Conservation (phyloP, 2,113 vertebrate genomes). For the Gila orcuttii region DNA sequence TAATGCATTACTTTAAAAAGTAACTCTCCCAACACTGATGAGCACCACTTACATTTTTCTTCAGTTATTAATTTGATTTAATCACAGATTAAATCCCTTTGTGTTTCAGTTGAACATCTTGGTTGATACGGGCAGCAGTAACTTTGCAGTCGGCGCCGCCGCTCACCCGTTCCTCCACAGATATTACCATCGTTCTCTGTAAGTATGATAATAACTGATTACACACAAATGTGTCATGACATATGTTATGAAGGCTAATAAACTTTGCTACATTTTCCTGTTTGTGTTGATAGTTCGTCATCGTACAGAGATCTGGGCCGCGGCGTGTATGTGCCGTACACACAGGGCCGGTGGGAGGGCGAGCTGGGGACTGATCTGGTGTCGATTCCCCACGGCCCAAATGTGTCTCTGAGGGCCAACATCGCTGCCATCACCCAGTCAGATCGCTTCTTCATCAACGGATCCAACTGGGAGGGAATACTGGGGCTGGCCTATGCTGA, state of each 20-base stretch:
- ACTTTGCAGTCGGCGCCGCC: constrained; percentile 96
- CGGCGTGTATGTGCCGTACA: constrained; percentile 96
- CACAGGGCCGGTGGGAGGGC: constrained; percentile 98
- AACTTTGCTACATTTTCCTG: constrained; percentile 23
- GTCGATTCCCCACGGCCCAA: constrained; percentile 92
- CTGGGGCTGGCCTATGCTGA: constrained; percentile 94
- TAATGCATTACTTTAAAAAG: too few relatives aligned
- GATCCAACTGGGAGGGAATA: constrained; percentile 99
- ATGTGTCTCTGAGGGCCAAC: constrained; percentile 91
- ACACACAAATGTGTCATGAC: not conserved
- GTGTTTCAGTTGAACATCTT: constrained; percentile 90
- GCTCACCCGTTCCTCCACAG: constrained; percentile 90
- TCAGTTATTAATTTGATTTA: too few relatives aligned
- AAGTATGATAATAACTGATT: constrained; percentile 67
- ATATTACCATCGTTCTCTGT: constrained; percentile 96
- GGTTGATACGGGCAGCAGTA: constrained; percentile 98
- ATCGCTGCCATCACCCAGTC: constrained; percentile 96
- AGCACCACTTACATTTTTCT: not conserved
- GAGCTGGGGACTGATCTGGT: constrained; percentile 95
- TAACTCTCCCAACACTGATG: too few relatives aligned
- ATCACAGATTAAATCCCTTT: not conserved
- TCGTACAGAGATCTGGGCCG: constrained; percentile 90
- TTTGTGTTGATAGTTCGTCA: constrained; percentile 78
- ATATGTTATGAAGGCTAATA: not conserved
- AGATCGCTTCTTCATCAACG: constrained; percentile 98